Conservation (phyloP, 2,888 invertebrate genomes). For the Strigamia transsilvanica region DNA sequence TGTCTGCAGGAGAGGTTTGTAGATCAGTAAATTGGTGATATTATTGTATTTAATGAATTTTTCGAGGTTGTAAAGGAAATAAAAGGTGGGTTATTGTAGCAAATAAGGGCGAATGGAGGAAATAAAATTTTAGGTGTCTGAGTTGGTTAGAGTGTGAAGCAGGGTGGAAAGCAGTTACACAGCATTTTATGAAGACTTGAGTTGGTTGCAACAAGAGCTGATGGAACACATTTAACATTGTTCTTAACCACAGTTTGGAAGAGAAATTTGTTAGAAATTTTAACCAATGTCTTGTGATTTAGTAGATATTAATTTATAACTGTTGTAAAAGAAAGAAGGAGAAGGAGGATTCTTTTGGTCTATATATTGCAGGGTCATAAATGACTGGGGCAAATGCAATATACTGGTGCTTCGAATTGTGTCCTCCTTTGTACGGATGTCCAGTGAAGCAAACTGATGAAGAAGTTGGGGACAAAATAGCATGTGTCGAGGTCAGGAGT, state of each 20-base stretch:
- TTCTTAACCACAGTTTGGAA: not conserved
- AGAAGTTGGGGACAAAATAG: constrained; percentile 22
- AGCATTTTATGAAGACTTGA: constrained; percentile 3
- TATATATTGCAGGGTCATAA: constrained; percentile 35
- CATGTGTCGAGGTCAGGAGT: constrained; percentile 42
- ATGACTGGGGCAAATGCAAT: constrained; percentile 32
- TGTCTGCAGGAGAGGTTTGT: not conserved
- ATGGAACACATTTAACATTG: constrained; percentile 1
- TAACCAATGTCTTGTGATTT: too few species aligned
- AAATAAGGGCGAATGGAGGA: constrained; percentile 20
- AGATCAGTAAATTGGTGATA: constrained; percentile 4
- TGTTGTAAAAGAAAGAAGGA: not conserved
- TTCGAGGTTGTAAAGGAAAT: constrained; percentile 17
- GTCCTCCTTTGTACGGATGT: constrained; percentile 36
- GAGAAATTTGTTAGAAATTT: too few species aligned
- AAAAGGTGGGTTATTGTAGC: constrained; percentile 37
- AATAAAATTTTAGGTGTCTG: constrained; percentile 20
- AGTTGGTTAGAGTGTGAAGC: constrained; percentile 28
- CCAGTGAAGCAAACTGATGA: constrained; percentile 39
- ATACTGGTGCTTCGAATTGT: constrained; percentile 14
- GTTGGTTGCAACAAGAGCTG: not conserved
- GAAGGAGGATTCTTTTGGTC: constrained; percentile 5
- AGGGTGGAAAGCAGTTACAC: constrained; percentile 26
- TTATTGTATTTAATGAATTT: constrained; percentile 44
- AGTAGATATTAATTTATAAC: too few species aligned